phyloP scores from a whole-genome alignment of 2,888 invertebrate genomes.

The Buathra laborator region DNA sequence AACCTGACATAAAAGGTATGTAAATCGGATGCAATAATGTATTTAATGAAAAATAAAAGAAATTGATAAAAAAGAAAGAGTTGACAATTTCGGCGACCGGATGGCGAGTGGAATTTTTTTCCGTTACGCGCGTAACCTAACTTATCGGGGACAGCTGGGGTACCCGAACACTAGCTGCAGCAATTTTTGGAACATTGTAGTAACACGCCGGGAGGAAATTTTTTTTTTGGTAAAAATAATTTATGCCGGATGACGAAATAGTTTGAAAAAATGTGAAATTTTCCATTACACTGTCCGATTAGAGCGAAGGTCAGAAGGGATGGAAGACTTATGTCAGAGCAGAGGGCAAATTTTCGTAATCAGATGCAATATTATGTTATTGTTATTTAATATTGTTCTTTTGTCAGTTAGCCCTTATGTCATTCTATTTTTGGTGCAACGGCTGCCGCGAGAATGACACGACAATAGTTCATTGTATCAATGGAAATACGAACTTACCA shows the following conservation, averaged over 20 bases:
- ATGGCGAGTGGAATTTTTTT: slow-evolving; percentile 5
- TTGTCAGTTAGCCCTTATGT: slow-evolving; percentile 32
- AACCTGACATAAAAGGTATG: neutral
- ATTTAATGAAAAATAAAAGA: neutral
- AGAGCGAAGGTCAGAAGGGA: neutral
- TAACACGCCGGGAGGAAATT: neutral
- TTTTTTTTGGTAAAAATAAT: slow-evolving; percentile 24
- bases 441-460: neutral
- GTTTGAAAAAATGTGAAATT: neutral
- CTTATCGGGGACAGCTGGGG: slow-evolving; percentile 43
- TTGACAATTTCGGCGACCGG: neutral
- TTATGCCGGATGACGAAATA: slow-evolving; percentile 23
- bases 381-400: neutral
- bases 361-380: slow-evolving; percentile 14
- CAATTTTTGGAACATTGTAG: slow-evolving; percentile 6
- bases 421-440: slow-evolving; percentile 16
- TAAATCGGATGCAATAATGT: neutral
- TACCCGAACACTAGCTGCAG: slow-evolving; percentile 11
- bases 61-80: neutral
- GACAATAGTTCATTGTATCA: neutral
- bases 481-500: slow-evolving; percentile 39
- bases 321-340: neutral
- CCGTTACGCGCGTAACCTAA: slow-evolving; percentile 30
- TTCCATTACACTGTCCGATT: neutral
- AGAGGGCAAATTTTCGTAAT: slow-evolving; percentile 19